Conservation (phyloP, 1,140 invertebrate genomes). For the Goniozus legneri region DNA sequence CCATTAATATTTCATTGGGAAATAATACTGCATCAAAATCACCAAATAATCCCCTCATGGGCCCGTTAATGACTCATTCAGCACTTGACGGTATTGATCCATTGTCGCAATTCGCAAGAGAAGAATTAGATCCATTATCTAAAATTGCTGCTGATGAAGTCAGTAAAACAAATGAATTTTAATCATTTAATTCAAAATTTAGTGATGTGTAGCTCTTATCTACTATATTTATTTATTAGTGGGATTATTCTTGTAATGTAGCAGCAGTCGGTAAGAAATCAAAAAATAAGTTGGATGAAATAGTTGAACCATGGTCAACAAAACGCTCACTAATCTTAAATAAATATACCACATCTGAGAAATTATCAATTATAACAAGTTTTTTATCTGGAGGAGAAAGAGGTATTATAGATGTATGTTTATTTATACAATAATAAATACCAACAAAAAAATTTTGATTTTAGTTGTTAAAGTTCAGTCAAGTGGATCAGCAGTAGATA, state of each 20-base stretch:
- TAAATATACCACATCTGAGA: constrained; percentile 89
- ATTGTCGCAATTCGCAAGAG: constrained; percentile 65
- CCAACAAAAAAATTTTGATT: background rate
- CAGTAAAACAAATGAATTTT: too few species aligned
- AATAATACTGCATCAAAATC: constrained; percentile 52
- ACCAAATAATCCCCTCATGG: constrained; percentile 58
- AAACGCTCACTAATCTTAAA: constrained; percentile 72
- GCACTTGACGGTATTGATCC: constrained; percentile 73
- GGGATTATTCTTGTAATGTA: constrained; percentile 46
- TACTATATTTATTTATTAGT: constrained; percentile 30
- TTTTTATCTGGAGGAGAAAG: constrained; percentile 78
- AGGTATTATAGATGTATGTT: constrained; percentile 53
- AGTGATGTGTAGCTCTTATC: constrained; percentile 3
- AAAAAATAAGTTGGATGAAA: constrained; percentile 52
- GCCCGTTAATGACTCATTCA: constrained; percentile 40
- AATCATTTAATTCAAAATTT: constrained; percentile 1
- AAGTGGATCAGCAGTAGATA: constrained; percentile 71
- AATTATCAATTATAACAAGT: constrained; percentile 83
- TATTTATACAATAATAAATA: background rate
- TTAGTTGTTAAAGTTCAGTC: constrained; percentile 73
- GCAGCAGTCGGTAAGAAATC: constrained; percentile 45
- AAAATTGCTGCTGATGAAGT: constrained; percentile 64
- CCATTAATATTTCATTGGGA: constrained; percentile 51
- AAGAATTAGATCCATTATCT: constrained; percentile 65
- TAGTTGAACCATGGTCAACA: constrained; percentile 71